phyloP scores from a whole-genome alignment of 2,113 vertebrate species.

The Crotalus viridis region DNA sequence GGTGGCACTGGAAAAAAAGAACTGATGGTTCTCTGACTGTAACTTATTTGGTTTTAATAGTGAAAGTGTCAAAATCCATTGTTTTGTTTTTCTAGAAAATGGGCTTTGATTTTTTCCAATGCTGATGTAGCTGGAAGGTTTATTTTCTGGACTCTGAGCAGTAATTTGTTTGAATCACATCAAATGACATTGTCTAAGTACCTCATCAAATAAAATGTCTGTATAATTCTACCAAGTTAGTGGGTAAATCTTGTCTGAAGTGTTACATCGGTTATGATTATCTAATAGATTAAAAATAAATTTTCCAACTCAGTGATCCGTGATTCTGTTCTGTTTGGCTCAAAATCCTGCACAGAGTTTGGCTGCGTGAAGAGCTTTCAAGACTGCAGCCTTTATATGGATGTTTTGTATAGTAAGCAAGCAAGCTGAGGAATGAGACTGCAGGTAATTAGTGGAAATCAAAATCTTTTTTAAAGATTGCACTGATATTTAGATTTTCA shows the following conservation, averaged over 20 bases:
- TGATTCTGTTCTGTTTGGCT: not conserved
- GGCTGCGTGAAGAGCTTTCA: not conserved
- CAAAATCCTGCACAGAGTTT: not conserved
- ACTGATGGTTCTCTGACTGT: constrained; percentile 24
- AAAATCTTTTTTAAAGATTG: not conserved
- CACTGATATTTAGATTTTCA: not conserved
- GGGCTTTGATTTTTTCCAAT: constrained; percentile 36
- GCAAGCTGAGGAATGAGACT: not conserved
- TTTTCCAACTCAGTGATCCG: constrained; percentile 5
- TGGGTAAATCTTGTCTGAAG: constrained; percentile 44
- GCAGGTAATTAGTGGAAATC: not conserved
- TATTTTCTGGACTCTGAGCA: constrained; percentile 46
- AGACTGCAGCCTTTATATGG: not conserved
- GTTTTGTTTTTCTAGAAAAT: constrained; percentile 47
- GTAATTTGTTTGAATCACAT: constrained; percentile 29
- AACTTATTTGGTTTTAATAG: constrained; percentile 27
- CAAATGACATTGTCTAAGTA: constrained; percentile 29
- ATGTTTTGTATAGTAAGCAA: not conserved
- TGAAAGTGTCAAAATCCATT: constrained; percentile 36
- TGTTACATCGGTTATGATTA: not conserved
- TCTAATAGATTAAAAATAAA: constrained; percentile 37
- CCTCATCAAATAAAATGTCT: constrained; percentile 33
- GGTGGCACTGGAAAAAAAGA: not conserved
- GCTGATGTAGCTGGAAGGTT: constrained; percentile 22
- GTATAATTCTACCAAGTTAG: constrained; percentile 19